These are phyloP conservation scores for Hystrix cristata DNA, from an alignment of 2,113 vertebrate species.

Conservation along the genomic window DNA sequence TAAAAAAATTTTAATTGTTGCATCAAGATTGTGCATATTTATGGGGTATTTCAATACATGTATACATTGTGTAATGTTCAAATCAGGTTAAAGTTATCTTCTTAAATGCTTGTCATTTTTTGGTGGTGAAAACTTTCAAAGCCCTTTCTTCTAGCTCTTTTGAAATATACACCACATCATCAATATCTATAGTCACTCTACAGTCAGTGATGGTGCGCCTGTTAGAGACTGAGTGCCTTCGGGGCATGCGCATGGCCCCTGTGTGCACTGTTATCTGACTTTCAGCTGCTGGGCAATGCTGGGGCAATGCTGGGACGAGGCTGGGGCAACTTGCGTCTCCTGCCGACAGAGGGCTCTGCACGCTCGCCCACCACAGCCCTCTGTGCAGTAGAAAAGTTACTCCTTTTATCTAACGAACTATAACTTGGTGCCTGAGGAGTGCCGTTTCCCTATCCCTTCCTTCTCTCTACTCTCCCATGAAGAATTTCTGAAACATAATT, in stretches of 20 bases:
- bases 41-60: not conserved
- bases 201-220: not conserved
- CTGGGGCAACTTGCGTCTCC: not conserved
- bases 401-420: not conserved
- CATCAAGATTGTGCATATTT: not conserved
- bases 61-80: not conserved
- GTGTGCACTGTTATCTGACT: not conserved
- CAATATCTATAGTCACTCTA: not conserved
- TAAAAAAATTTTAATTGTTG: not conserved
- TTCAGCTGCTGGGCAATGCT: not conserved
- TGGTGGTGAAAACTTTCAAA: not conserved
- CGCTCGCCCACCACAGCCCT: not conserved
- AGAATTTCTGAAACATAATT: constrained; percentile 14
- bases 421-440: too few species aligned
- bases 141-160: too few species aligned
- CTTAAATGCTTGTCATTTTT: not conserved
- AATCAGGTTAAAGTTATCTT: not conserved
- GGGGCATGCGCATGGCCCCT: not conserved
- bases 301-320: not conserved
- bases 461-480: not conserved
- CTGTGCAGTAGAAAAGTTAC: not conserved
- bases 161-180: not conserved
- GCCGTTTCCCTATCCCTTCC: not conserved
- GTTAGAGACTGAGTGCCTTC: not conserved
- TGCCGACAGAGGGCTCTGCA: not conserved